Conservation (phyloP, 2,888 invertebrate genomes). For the Chloroclystis v-ata region DNA sequence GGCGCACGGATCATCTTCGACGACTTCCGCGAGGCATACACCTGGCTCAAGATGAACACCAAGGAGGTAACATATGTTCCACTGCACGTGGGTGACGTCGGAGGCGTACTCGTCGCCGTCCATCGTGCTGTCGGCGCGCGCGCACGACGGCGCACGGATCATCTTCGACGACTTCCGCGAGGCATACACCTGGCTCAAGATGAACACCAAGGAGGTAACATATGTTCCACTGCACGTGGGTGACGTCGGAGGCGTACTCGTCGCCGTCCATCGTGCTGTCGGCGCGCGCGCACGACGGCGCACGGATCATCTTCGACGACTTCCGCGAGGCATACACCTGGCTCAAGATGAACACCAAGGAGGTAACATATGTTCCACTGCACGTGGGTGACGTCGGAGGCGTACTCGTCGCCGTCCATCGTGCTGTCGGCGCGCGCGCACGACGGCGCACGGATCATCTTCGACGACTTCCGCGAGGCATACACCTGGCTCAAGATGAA, state of each 20-base stretch:
- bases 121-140: constrained; percentile 90
- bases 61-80: constrained; percentile 65
- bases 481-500: constrained; percentile 99
- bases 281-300: constrained; percentile 90
- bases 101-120: constrained; percentile 99
- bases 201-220: constrained; percentile 80
- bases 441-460: constrained; percentile 96
- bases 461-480: constrained; percentile 99
- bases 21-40: constrained; percentile 99
- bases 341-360: constrained; percentile 89
- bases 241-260: constrained; percentile 98
- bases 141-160: constrained; percentile 93
- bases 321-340: constrained; percentile 99
- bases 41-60: constrained; percentile 95
- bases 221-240: constrained; percentile 94
- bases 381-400: constrained; percentile 99
- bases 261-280: constrained; percentile 96
- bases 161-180: constrained; percentile 99
- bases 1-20: constrained; percentile 98
- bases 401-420: constrained; percentile 98
- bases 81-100: constrained; percentile 99
- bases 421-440: constrained; percentile 89
- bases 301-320: constrained; percentile 98
- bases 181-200: constrained; percentile 98
- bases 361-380: constrained; percentile 82